Base-by-base conservation (phyloP, 2,113 vertebrate genomes). In the Cinclus mexicanus region DNA sequence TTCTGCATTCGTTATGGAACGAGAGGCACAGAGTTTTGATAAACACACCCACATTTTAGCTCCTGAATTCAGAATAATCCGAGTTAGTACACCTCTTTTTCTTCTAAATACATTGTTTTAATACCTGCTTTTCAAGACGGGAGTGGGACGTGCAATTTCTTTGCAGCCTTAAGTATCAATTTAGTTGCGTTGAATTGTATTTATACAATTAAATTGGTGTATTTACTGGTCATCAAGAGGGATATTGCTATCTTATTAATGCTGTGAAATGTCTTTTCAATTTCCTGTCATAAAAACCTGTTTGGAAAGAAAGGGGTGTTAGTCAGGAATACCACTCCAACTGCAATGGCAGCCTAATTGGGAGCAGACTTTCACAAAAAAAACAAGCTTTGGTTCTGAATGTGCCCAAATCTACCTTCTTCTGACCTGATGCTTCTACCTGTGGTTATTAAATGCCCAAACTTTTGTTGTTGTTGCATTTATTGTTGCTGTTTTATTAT, bases 1-100 rank as follows among this genome's bases (percentile, higher is more conserved):
- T 63, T 44, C 14, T 42, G 4, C 1, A 2, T 33, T 41, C 1
- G 0, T 42, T 52, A 10, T 5, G 3, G 33, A 83, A 83, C 0
- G 2, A 64, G 5, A 64, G 5, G 0, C 18, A 39, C 12, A 31
- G 35, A 31, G 35, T 53, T 77, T 41, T 53, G 20, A 26, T 22
- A 57, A 89, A 37, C 1, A 22, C 6, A 15, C 9, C 10, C 25
- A 23, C 5, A 28, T 19, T 61, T 22, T 31, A n/a, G 5, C 16
- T 44, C 59, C 19, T 46, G 7, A 53, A 65, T n/a, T 50, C 52
- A 49, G 3, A 74, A 9, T 56, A 50, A 59, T 42, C 14, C 37
- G 20, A 60, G 1, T 35, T 55, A 44, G 2, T 35, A 9, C 0
- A 33, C 41, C 61, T 15, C 1, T 28, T 81, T 59, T 25, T 14